Conservation (phyloP, 2,113 vertebrate genomes). For the Tragelaphus scriptus region DNA sequence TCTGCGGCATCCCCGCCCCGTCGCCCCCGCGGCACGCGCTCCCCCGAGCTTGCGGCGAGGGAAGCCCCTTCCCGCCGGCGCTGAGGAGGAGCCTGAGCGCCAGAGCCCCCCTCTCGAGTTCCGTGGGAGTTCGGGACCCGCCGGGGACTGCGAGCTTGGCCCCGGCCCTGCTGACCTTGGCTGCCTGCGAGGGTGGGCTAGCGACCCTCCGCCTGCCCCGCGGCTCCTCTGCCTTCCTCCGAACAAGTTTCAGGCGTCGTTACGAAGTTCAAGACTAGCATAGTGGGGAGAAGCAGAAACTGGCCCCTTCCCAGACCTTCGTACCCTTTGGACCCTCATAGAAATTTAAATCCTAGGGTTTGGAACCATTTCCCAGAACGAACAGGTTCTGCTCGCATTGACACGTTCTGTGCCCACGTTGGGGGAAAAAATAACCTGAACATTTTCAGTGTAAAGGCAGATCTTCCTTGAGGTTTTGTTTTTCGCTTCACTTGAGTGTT, state of each 20-base stretch:
- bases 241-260: constrained; percentile 62
- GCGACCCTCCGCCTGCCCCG: neutral
- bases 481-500: constrained; percentile 51
- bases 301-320: constrained; percentile 38
- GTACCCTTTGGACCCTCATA: constrained; percentile 45
- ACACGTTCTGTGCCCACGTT: constrained; percentile 58
- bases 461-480: constrained; percentile 53
- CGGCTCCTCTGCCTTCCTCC: neutral
- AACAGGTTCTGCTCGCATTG: constrained; percentile 42
- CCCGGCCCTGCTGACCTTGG: constrained; percentile 67
- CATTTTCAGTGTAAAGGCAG: constrained; percentile 50
- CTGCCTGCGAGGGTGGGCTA: constrained; percentile 50
- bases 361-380: constrained; percentile 42
- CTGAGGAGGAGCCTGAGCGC: neutral
- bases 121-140: neutral
- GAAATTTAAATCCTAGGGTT: constrained; percentile 50
- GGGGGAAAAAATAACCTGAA: constrained; percentile 53
- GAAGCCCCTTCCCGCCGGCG: constrained; percentile 37
- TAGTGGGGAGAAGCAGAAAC: constrained; percentile 29
- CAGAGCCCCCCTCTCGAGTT: neutral
- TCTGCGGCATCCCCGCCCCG: constrained; percentile 57
- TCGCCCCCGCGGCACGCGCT: constrained; percentile 19
- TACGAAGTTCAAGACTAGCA: constrained; percentile 56
- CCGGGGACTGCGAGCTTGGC: neutral
- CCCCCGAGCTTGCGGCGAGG: constrained; percentile 48